These are phyloP conservation scores for Coptodon rendalli DNA, from an alignment of 2,113 vertebrate species.

Conservation along the genomic window DNA sequence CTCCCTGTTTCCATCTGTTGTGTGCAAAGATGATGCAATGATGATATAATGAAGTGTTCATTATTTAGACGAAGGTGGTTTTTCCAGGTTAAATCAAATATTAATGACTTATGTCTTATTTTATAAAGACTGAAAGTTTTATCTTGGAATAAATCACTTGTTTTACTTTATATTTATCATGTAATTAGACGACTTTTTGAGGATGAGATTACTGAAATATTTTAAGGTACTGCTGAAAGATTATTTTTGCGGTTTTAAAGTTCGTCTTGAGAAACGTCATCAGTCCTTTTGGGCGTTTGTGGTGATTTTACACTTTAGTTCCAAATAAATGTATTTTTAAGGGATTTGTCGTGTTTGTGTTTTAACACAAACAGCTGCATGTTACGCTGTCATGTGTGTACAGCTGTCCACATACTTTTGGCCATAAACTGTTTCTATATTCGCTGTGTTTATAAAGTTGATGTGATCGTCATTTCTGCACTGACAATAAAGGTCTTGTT, in stretches of 20 bases:
- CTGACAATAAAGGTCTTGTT: neutral
- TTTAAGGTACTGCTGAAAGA: neutral
- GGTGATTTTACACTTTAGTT: neutral
- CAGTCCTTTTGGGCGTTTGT: neutral
- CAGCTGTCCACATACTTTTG: neutral
- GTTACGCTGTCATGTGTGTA: neutral
- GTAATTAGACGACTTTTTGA: neutral
- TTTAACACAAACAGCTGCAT: neutral
- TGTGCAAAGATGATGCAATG: neutral
- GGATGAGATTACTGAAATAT: neutral
- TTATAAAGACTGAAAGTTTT: neutral
- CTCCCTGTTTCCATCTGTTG: neutral
- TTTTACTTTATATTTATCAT: neutral
- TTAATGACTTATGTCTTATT: neutral
- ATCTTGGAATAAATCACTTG: neutral
- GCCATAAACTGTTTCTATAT: neutral
- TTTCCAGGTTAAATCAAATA: neutral
- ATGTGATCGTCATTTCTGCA: neutral
- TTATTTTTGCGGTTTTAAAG: neutral
- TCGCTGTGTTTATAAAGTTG: neutral
- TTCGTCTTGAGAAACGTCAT: neutral
- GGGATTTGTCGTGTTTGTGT: neutral
- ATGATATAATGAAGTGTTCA: neutral
- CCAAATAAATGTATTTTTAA: neutral
- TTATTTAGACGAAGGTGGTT: neutral